A percentile compares a stretch with the other conserved stretches of the same genome.
Evolutionary conservation across 2,797 vertebrate species (phyloP).

Genomic region (Notolepis coatsorum): DNA sequence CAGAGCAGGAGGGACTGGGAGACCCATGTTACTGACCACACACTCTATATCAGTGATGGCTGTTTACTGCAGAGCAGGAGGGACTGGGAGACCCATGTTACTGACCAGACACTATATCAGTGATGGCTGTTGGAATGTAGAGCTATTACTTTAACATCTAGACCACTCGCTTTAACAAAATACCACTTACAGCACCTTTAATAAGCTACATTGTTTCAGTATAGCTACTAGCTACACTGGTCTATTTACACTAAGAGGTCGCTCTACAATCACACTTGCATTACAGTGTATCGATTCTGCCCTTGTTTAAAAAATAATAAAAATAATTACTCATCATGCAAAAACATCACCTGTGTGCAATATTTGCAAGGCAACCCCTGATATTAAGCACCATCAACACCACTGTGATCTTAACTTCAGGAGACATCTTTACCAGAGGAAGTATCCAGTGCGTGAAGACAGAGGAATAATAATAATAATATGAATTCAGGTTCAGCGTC

Average conservation of each 20-base stretch:
- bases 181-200: too few relatives aligned
- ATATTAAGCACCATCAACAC: conserved; percentile 48
- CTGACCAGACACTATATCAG: too few relatives aligned
- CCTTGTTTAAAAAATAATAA: too few relatives aligned
- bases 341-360: conserved; percentile 43
- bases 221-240: conserved; percentile 12
- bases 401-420: conserved; percentile 11
- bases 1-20: too few relatives aligned
- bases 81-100: too few relatives aligned
- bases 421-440: background rate
- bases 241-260: background rate
- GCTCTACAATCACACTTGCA: background rate
- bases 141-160: too few relatives aligned
- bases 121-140: too few relatives aligned
- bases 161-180: too few relatives aligned
- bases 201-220: too few relatives aligned
- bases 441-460: conserved; percentile 33
- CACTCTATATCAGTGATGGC: too few relatives aligned
- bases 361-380: conserved; percentile 23
- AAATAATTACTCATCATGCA: conserved; percentile 53
- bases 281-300: conserved; percentile 2
- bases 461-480: background rate
- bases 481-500: conserved; percentile 33
- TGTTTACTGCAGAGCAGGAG: too few relatives aligned
- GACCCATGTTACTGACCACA: too few relatives aligned